Conservation (phyloP, 2,888 invertebrate species). For the Clistopyga incitator region DNA sequence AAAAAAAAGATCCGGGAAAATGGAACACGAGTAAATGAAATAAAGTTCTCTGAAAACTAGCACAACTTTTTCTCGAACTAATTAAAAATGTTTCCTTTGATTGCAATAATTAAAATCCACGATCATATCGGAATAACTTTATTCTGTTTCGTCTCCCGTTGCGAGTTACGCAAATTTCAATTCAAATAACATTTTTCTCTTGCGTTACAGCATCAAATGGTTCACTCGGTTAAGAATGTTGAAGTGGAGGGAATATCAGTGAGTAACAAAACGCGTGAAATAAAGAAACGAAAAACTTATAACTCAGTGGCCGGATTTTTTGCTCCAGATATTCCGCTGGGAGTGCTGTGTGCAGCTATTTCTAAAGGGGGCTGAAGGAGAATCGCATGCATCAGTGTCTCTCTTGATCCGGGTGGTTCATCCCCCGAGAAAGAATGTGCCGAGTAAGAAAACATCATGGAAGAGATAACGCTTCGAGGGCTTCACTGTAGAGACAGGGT, state of each 20-base stretch:
- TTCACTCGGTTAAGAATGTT: not conserved
- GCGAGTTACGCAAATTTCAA: too few relatives aligned
- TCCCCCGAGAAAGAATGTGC: slow-evolving; percentile 61
- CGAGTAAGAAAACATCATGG: slow-evolving; percentile 52
- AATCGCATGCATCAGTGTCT: slow-evolving; percentile 48
- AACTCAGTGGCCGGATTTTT: slow-evolving; percentile 14
- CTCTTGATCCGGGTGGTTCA: slow-evolving; percentile 63
- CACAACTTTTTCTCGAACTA: too few relatives aligned
- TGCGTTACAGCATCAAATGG: not conserved
- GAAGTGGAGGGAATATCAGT: not conserved
- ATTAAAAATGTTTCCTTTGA: too few relatives aligned
- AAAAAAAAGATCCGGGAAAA: too few relatives aligned
- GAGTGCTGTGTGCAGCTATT: not conserved
- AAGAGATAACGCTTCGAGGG: slow-evolving; percentile 46
- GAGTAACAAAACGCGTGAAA: not conserved
- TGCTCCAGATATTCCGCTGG: slow-evolving; percentile 20
- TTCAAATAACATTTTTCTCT: too few relatives aligned
- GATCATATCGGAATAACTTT: too few relatives aligned
- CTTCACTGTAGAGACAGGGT: slow-evolving; percentile 38
- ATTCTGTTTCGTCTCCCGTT: too few relatives aligned
- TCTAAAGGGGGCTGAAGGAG: slow-evolving; percentile 16
- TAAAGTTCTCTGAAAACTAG: too few relatives aligned
- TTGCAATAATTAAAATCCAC: too few relatives aligned
- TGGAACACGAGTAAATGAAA: too few relatives aligned
- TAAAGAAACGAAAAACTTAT: not conserved